phyloP scores from a whole-genome alignment of 2,113 vertebrate genomes.

The Stomatorhinus ivindoensis region DNA sequence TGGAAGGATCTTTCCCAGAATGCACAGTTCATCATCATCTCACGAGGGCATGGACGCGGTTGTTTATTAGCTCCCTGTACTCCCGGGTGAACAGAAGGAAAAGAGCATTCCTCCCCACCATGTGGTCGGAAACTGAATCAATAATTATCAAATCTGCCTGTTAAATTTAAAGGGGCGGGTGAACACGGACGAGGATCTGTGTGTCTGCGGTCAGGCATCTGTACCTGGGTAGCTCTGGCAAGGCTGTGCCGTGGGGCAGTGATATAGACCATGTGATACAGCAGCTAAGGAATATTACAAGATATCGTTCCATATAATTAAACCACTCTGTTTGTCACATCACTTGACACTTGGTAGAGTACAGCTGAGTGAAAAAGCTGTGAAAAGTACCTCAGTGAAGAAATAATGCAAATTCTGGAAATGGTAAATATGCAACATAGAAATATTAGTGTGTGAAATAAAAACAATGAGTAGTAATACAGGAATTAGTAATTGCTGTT shows the following conservation, averaged over 20 bases:
- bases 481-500: not conserved
- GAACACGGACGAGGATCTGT: not conserved
- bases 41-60: not conserved
- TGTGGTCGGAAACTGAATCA: not conserved
- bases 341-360: not conserved
- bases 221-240: not conserved
- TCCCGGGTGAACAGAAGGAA: not conserved
- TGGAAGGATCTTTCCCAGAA: not conserved
- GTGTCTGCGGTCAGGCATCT: not conserved
- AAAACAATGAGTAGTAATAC: not conserved
- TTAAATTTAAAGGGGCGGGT: not conserved
- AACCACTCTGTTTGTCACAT: not conserved
- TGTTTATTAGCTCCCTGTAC: not conserved
- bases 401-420: not conserved
- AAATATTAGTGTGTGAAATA: not conserved
- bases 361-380: not conserved
- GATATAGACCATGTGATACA: not conserved
- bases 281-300: not conserved
- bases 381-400: not conserved
- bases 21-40: not conserved
- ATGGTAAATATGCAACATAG: not conserved
- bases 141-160: not conserved
- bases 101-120: not conserved
- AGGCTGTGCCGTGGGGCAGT: not conserved
- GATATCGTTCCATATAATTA: not conserved